Conservation (phyloP, 2,113 vertebrate genomes). For the Ciconia maguari region DNA sequence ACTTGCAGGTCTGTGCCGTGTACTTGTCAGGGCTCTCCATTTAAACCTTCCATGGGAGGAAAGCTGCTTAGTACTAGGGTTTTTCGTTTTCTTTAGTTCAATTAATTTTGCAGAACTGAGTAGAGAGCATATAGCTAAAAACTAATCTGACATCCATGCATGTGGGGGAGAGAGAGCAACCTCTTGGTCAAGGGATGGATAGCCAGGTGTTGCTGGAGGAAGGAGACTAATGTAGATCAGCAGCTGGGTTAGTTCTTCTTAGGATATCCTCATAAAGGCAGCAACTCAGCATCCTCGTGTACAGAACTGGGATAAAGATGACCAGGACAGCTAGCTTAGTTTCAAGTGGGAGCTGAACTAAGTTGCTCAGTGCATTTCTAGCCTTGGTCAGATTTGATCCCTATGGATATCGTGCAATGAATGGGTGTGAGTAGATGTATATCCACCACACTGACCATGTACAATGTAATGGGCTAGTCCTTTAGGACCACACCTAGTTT, state of each 20-base stretch:
- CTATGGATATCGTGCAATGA: not conserved
- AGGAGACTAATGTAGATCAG: not conserved
- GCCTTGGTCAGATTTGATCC: not conserved
- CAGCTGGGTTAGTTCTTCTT: not conserved
- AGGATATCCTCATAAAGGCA: not conserved
- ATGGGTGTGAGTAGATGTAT: not conserved
- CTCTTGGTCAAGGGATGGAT: not conserved
- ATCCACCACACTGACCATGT: not conserved
- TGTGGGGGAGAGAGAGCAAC: not conserved
- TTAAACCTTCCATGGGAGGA: not conserved
- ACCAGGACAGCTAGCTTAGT: not conserved
- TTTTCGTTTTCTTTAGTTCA: not conserved
- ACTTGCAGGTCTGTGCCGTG: not conserved
- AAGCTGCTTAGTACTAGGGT: not conserved
- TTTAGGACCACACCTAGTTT: not conserved
- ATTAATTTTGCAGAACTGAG: not conserved
- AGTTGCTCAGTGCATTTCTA: not conserved
- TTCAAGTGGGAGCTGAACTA: not conserved
- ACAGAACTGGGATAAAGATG: not conserved
- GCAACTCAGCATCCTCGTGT: not conserved
- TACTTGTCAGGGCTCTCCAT: not conserved
- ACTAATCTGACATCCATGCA: not conserved
- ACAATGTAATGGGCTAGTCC: not conserved
- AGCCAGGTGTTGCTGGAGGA: not conserved
- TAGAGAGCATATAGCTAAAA: not conserved